phyloP scores from a whole-genome alignment of 2,797 vertebrate genomes.

The Macropodus opercularis region DNA sequence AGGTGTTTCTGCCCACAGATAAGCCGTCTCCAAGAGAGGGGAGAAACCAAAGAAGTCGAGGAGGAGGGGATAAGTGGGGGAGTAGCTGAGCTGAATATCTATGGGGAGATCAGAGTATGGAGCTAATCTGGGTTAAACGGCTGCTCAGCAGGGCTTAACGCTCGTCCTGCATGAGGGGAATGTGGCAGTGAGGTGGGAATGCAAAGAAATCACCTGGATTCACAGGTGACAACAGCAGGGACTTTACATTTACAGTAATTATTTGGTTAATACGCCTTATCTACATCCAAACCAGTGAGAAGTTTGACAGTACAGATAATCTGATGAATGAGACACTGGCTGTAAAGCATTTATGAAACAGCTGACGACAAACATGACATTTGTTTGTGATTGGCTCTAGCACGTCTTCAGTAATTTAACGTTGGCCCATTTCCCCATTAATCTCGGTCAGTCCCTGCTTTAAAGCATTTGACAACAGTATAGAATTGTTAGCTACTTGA shows the following conservation, averaged over 20 bases:
- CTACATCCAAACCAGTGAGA: not conserved
- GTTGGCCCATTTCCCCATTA: constrained; percentile 4
- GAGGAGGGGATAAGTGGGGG: constrained; percentile 55
- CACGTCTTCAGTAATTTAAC: not conserved
- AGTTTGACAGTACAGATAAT: not conserved
- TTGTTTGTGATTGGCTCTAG: too few relatives aligned
- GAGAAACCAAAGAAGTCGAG: constrained; percentile 22
- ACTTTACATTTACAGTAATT: not conserved
- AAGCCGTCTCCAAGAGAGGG: constrained; percentile 52
- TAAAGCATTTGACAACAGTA: not conserved
- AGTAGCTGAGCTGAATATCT: constrained; percentile 74
- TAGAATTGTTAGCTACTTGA: not conserved
- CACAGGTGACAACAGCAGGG: not conserved
- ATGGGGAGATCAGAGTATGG: constrained; percentile 64
- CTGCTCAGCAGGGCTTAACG: constrained; percentile 53
- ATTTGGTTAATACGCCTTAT: not conserved
- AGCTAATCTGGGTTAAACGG: constrained; percentile 74
- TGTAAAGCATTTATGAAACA: not conserved
- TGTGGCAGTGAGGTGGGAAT: constrained; percentile 34
- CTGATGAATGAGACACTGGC: not conserved
- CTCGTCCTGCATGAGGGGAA: constrained; percentile 37
- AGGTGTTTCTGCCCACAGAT: constrained; percentile 59
- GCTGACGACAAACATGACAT: not conserved
- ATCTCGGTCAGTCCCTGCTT: not conserved
- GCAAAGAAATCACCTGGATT: constrained; percentile 6